A percentile compares a stretch with the other conserved stretches of the same genome.
These are phyloP conservation scores for Microplitis demolitor DNA, from an alignment of 1,140 invertebrate species.

Conservation along the genomic window DNA sequence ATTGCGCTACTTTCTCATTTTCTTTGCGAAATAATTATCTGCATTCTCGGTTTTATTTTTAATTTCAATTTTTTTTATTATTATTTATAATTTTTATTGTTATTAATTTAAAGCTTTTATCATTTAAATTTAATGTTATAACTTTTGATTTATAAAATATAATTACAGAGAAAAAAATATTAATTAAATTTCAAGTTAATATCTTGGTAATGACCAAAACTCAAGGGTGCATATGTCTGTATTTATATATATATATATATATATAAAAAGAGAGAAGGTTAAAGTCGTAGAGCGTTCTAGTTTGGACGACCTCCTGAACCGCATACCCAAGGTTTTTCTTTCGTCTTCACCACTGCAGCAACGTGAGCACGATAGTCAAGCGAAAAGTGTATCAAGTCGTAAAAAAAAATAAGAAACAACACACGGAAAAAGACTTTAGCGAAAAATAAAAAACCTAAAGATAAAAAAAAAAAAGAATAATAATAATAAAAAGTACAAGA, in stretches of 20 bases:
- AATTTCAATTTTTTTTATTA: background rate
- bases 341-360: background rate
- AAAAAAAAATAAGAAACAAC: background rate
- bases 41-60: background rate
- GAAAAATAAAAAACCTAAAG: slow-evolving; percentile 6
- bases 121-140: background rate
- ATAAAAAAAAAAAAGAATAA: background rate
- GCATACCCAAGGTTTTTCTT: slow-evolving; percentile 4
- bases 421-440: background rate
- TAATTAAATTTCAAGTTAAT: too few species aligned
- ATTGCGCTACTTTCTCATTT: slow-evolving; percentile 8
- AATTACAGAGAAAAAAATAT: too few species aligned
- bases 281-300: slow-evolving; percentile 11
- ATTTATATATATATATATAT: background rate
- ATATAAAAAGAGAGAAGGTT: background rate
- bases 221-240: too few species aligned
- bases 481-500: background rate
- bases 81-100: background rate
- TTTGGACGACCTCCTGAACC: slow-evolving; percentile 19
- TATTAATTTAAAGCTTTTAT: background rate
- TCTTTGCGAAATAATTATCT: slow-evolving; percentile 2
- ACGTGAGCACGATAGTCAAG: background rate
- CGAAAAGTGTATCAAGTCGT: background rate
- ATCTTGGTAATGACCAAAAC: too few species aligned
- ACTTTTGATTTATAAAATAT: too few species aligned